Evolutionary conservation across 92 coral and sea anemone species (phyloP).

Genomic region (Paragorgia papillata): DNA sequence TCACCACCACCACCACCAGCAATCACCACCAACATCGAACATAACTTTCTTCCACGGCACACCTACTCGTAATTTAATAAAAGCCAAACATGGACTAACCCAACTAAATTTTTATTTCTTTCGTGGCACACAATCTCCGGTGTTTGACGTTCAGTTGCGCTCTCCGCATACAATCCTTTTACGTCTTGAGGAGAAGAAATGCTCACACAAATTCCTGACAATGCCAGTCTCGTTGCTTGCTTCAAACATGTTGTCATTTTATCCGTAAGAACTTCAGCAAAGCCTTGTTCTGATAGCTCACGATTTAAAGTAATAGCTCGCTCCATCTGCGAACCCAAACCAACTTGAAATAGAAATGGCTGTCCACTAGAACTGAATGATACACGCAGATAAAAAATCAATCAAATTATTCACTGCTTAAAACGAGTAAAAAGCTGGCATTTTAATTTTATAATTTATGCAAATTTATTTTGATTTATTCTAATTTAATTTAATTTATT

Average conservation of each 20-base stretch:
- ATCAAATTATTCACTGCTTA: not conserved
- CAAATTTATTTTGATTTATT: not conserved
- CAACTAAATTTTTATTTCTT: slow-evolving; percentile 74
- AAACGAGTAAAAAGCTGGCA: not conserved
- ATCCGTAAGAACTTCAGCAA: slow-evolving; percentile 78
- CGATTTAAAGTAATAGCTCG: slow-evolving; percentile 87
- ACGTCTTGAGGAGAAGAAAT: slow-evolving; percentile 57
- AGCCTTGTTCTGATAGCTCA: slow-evolving; percentile 76
- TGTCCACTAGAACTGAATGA: slow-evolving; percentile 64
- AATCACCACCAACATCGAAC: too few relatives aligned
- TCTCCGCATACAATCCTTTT: slow-evolving; percentile 43
- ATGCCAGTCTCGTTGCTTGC: slow-evolving; percentile 77
- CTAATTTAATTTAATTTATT: not conserved
- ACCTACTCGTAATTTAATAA: not conserved
- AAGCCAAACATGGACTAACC: slow-evolving; percentile 54
- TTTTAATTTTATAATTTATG: too few relatives aligned
- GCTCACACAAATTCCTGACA: slow-evolving; percentile 83
- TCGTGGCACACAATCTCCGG: slow-evolving; percentile 75
- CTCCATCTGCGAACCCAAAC: slow-evolving; percentile 84
- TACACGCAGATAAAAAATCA: not conserved
- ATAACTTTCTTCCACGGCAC: too few relatives aligned
- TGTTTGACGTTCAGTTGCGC: slow-evolving; percentile 43
- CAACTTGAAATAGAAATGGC: slow-evolving; percentile 74
- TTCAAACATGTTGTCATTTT: slow-evolving; percentile 61
- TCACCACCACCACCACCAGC: too few relatives aligned